Conservation (phyloP, 1,140 invertebrate species). For the Antheraea mylitta region DNA sequence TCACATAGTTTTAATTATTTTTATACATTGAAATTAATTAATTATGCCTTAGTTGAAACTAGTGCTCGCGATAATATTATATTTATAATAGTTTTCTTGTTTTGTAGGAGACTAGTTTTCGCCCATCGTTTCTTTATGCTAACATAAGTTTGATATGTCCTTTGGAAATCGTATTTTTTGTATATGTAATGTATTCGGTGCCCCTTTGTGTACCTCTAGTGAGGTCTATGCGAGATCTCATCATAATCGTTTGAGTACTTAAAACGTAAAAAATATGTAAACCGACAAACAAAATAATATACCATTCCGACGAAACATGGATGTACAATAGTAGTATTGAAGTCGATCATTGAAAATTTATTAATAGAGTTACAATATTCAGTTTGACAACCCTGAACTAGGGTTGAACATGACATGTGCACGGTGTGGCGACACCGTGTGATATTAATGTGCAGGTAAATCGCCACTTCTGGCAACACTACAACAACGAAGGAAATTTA, state of each 20-base stretch:
- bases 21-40: not conserved
- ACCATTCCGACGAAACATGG: not conserved
- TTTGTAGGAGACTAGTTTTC: too few species aligned
- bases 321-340: not conserved
- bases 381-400: not conserved
- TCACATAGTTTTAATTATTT: not conserved
- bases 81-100: too few species aligned
- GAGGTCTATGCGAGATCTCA: too few species aligned
- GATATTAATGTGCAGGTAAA: constrained; percentile 46
- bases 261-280: too few species aligned
- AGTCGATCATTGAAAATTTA: not conserved
- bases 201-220: too few species aligned
- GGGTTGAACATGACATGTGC: constrained; percentile 7
- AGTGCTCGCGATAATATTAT: too few species aligned
- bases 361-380: not conserved
- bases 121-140: too few species aligned
- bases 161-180: too few species aligned
- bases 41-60: too few species aligned
- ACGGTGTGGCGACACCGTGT: constrained; percentile 14
- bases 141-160: too few species aligned
- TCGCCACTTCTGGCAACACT: constrained; percentile 36
- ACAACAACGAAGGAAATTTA: constrained; percentile 44
- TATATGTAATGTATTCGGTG: too few species aligned
- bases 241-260: too few species aligned
- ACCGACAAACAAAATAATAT: not conserved